These are phyloP conservation scores for Silurus glanis DNA, from an alignment of 2,113 vertebrate genomes.

Conservation along the genomic window DNA sequence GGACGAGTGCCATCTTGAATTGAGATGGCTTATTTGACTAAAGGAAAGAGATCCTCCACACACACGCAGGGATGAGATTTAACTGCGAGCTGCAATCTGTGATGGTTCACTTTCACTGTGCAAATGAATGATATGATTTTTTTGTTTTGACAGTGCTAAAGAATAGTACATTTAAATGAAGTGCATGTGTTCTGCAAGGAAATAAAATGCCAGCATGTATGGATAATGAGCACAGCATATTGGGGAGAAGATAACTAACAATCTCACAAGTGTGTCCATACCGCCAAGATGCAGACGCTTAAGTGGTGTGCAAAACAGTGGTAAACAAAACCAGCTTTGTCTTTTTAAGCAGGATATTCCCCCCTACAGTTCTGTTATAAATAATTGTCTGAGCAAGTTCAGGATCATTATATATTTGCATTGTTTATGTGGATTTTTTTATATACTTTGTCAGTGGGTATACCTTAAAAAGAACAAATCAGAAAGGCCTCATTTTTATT, in stretches of 20 bases:
- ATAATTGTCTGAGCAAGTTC: not conserved
- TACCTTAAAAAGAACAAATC: not conserved
- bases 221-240: slow-evolving; percentile 4
- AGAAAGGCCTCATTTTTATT: not conserved
- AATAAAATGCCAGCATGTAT: not conserved
- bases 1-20: slow-evolving; percentile 43
- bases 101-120: not conserved
- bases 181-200: not conserved
- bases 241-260: slow-evolving; percentile 7
- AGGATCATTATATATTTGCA: not conserved
- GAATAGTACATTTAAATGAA: not conserved
- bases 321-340: not conserved
- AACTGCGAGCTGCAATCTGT: slow-evolving; percentile 28
- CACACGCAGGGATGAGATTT: not conserved
- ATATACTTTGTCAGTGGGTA: not conserved
- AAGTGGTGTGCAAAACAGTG: not conserved
- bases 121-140: not conserved
- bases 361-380: not conserved
- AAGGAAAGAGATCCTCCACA: slow-evolving; percentile 1
- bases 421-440: too few species aligned
- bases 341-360: not conserved
- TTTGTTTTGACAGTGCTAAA: slow-evolving; percentile 2
- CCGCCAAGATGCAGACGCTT: not conserved
- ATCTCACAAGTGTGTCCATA: not conserved
- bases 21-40: slow-evolving; percentile 39